Conservation (phyloP, 2,888 invertebrate genomes). For the Odontocerum albicorne region DNA sequence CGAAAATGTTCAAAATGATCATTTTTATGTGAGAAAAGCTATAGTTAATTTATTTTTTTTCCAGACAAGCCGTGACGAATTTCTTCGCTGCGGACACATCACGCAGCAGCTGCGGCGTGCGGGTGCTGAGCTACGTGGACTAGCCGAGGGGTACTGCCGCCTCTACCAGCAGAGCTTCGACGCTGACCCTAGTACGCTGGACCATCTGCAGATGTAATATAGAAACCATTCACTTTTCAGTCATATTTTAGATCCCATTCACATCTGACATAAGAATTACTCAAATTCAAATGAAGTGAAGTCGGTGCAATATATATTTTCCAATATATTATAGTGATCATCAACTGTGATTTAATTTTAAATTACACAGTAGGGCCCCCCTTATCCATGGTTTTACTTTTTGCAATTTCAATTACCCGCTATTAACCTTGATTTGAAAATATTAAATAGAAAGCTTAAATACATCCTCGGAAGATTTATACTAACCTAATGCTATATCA, state of each 20-base stretch:
- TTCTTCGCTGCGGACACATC: constrained; percentile 77
- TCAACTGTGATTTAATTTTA: too few relatives aligned
- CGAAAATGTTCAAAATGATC: too few relatives aligned
- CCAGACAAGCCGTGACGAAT: constrained; percentile 62
- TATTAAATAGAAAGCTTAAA: too few relatives aligned
- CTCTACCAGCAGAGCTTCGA: constrained; percentile 84
- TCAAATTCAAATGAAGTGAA: background rate
- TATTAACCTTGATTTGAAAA: too few relatives aligned
- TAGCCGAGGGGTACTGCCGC: constrained; percentile 73
- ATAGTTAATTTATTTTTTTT: constrained; percentile 11
- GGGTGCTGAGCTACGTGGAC: constrained; percentile 68
- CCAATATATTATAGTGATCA: too few relatives aligned
- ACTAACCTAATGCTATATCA: too few relatives aligned
- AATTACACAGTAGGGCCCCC: too few relatives aligned
- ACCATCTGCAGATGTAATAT: constrained; percentile 67
- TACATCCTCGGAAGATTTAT: too few relatives aligned
- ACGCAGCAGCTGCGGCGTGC: constrained; percentile 78
- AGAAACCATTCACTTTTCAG: background rate
- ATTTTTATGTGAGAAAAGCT: too few relatives aligned
- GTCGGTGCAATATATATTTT: too few relatives aligned
- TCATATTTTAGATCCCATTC: background rate
- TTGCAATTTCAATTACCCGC: too few relatives aligned
- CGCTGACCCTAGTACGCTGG: constrained; percentile 77
- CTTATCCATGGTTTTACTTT: too few relatives aligned
- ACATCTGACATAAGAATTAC: background rate